Conservation (phyloP, 92 coral and sea anemone genomes). For the Umimayanthus kanabou region DNA sequence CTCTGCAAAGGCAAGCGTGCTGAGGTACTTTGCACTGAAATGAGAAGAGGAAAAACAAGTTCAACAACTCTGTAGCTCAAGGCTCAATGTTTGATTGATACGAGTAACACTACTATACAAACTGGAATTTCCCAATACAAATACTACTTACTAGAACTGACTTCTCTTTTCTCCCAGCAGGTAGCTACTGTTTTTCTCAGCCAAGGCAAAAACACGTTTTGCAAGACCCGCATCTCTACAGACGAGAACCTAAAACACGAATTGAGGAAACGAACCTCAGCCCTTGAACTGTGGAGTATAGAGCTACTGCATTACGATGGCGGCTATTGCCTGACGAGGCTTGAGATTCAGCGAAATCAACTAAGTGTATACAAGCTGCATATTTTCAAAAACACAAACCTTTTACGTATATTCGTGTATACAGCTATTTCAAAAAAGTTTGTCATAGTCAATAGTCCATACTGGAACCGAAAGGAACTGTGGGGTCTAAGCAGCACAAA, state of each 20-base stretch:
- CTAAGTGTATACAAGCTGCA: no score
- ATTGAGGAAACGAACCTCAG: not conserved
- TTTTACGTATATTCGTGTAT: no score
- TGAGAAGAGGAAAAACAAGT: not conserved
- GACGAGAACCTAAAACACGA: slow-evolving; percentile 11
- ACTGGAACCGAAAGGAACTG: no score
- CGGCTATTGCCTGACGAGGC: no score
- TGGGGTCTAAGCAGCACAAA: no score
- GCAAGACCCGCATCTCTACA: slow-evolving; percentile 33
- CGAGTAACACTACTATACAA: no score
- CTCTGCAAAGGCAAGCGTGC: slow-evolving; percentile 44
- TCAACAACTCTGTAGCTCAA: no score
- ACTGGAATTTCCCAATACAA: not conserved
- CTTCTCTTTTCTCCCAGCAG: slow-evolving; percentile 40
- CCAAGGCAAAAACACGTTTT: slow-evolving; percentile 36
- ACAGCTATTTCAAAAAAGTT: no score
- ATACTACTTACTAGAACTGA: slow-evolving; percentile 32
- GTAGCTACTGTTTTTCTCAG: slow-evolving; percentile 33
- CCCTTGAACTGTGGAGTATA: not conserved
- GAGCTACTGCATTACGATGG: not conserved
- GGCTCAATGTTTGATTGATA: no score
- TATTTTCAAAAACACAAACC: no score
- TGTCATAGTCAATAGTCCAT: no score
- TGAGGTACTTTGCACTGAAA: slow-evolving; percentile 46
- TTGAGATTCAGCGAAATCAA: no score